Percentiles rank a stretch among this genome's conserved stretches.
Conservation (phyloP, 2,797 vertebrate genomes). For the Enteromius mattozi region DNA sequence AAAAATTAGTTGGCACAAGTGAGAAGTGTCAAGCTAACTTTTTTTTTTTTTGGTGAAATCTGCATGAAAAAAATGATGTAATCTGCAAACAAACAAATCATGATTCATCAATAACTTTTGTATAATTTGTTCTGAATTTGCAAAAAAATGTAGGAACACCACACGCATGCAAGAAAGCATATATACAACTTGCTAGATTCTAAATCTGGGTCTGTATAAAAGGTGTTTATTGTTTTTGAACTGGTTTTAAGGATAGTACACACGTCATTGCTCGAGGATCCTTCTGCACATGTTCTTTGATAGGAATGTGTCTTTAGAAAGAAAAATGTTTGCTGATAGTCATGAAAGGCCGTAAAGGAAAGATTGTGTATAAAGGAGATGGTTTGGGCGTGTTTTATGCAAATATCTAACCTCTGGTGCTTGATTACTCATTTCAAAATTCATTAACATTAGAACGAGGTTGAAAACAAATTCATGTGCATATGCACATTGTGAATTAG, state of each 20-base stretch:
- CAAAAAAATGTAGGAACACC: neutral
- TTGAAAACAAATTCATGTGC: neutral
- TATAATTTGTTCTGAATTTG: neutral
- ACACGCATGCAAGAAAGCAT: neutral
- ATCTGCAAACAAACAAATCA: neutral
- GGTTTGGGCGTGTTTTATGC: slow-evolving; percentile 8
- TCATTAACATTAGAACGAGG: neutral
- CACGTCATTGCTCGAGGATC: neutral
- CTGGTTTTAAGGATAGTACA: neutral
- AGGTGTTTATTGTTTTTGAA: neutral
- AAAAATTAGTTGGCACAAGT: neutral
- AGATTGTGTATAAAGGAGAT: neutral
- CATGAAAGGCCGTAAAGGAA: neutral
- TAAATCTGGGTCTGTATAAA: neutral
- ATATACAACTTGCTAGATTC: neutral
- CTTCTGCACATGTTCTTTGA: neutral
- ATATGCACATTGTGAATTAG: neutral
- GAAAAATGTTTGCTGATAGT: neutral
- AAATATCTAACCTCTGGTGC: too few relatives aligned
- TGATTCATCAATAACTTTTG: neutral
- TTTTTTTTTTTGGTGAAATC: neutral
- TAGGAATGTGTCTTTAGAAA: neutral
- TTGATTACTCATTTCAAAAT: neutral
- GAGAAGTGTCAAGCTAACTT: neutral
- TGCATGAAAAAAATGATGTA: neutral